Evolutionary conservation across 2,888 invertebrate species (phyloP), one percentile per base, ranked within the genome.

Genomic region (Plebejus argus): DNA sequence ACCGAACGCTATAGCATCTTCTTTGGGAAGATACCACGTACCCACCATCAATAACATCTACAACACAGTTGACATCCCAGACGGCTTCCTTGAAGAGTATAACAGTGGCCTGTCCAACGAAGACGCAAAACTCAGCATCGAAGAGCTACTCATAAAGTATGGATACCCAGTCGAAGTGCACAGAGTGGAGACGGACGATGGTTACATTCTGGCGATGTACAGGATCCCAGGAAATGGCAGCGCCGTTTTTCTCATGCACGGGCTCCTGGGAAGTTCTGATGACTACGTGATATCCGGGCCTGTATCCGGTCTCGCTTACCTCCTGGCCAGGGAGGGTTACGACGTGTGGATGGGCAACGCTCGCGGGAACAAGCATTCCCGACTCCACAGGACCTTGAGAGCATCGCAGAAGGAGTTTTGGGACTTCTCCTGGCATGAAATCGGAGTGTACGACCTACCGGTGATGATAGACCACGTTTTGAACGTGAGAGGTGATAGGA

Each of bases 321-420:
- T 94, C 0, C 86, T 97, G 1, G 94, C 96, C 0, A 94, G 95
- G 61, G 89, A 93, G 76, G 96, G 96, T 4, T 96, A 95, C 82
- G 97, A 97, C 82, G 96, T 97, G 0, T 98, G 98, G 98, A 87
- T 98, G 87, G 96, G 96, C 0, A 98, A 98, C 86, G 95, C 95
- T 6, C 94, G 98, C 0, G 98, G 98, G 6, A 97, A 96, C 84
- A 94, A 94, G n/a, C 96, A 96, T 85, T 95, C 95, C 0, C 90
- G 94, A 12, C 89, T 86, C 8, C 97, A 97, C 84, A 82, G 84
- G 1, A 83, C 86, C 0, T 80, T 91, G 85, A 81, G 87, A 1
- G 87, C 94, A 0, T 84, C 83, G 0, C 89, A 95, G 7, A 82
- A 86, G 0, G 83, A 87, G n/a, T 96, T 95, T 83, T 96, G 96